Evolutionary conservation across 1,140 invertebrate species (phyloP), one percentile per base, ranked within the genome.

Genomic region (Drosophila ironensis): DNA sequence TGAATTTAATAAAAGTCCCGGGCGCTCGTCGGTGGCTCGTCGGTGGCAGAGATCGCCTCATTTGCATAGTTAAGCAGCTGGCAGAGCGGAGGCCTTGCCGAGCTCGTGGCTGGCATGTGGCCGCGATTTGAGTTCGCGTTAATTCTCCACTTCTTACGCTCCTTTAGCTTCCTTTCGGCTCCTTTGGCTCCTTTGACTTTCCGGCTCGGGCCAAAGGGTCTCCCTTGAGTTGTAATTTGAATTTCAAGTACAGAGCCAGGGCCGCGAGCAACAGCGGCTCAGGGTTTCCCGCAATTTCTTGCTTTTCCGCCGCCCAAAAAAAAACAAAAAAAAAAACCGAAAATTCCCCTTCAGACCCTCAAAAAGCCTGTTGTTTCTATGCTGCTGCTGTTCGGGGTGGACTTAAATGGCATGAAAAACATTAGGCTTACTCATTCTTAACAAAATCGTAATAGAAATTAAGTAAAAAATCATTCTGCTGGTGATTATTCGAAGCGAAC

Each of bases 211-310:
- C 16, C 17, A 40, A 19, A 16, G 33, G 33, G 14, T 14, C 12
- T 25, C 73, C 73, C 73, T 77, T 77, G 73, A 54, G 63, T 48
- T 63, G 57, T 74, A 80, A 80, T 80, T 80, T 81, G 76, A 81
- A 80, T 80, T 81, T 75, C 76, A 80, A 81, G 75, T 66, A 70
- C 69, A 56, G 44, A 44, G 45, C 46, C 46, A 46, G 57, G 56
- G 56, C 56, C 56, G 57, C 51, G 56, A 59, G 56, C 56, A 22
- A 12, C 50, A 17, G 14, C 11, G 35, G 48, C 37, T 27, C 19
- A 16, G 14, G 28, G 8, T n/a, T 47, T 14, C 22, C 25, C 27
- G 11, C 51, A 28, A 24, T 38, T 17, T n/a, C 24, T 16, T 17
- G 20, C 16, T 6, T 7, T 35, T 11, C 30, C 30, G 2, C 30